Conservation (phyloP, 2,888 invertebrate genomes). For the Portevinia maculata region DNA sequence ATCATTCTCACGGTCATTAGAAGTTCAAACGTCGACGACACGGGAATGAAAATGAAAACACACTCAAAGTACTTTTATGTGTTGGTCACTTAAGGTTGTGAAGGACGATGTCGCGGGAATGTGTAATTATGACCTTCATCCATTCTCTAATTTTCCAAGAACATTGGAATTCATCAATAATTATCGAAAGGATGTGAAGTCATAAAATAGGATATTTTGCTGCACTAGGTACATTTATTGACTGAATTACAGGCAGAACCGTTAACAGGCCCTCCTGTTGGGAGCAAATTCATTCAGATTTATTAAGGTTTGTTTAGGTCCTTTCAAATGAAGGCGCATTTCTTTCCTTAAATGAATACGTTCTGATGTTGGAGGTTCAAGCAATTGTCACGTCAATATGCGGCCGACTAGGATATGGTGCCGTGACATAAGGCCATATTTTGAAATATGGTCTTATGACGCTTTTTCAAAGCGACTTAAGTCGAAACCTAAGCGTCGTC, state of each 20-base stretch:
- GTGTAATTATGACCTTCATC: constrained; percentile 22
- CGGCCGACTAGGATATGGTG: no score
- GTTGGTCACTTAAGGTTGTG: constrained; percentile 29
- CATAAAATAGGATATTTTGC: neutral
- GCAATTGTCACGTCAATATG: no score
- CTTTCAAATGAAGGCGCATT: neutral
- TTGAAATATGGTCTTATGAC: no score
- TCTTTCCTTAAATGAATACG: no score
- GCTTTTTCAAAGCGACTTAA: no score
- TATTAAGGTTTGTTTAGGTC: neutral
- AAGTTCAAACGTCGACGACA: constrained; percentile 12
- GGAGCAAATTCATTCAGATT: neutral
- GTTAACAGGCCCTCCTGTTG: neutral
- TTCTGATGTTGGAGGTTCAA: no score
- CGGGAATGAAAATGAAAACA: constrained; percentile 1
- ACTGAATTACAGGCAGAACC: constrained; percentile 1
- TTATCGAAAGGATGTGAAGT: constrained; percentile 31
- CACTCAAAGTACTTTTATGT: neutral
- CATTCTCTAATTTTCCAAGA: neutral
- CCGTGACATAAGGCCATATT: no score
- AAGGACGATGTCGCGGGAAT: constrained; percentile 26
- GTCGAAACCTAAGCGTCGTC: no score
- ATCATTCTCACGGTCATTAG: constrained; percentile 50
- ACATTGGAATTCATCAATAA: neutral
- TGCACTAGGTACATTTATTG: constrained; percentile 5